These are phyloP conservation scores for Colletes collaris DNA, from an alignment of 2,888 invertebrate genomes.

Conservation along the genomic window DNA sequence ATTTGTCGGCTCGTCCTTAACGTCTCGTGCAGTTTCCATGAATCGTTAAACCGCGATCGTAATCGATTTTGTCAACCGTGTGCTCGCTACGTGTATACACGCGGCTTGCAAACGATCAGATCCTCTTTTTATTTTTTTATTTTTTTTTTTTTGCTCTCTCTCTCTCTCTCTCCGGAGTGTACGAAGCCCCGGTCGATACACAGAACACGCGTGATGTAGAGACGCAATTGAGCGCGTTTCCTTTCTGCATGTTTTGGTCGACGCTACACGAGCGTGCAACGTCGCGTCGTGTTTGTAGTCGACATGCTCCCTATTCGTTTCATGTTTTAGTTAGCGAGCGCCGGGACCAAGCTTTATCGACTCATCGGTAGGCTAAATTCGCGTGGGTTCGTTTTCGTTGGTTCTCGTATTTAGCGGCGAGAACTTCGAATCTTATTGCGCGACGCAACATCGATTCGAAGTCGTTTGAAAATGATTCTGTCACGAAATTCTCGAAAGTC, in stretches of 20 bases:
- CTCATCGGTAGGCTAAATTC: neutral
- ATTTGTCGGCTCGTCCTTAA: neutral
- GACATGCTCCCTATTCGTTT: neutral
- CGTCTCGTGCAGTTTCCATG: neutral
- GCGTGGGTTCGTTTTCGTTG: neutral
- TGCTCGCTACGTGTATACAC: slow-evolving; percentile 5
- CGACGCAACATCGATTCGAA: no score
- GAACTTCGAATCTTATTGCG: no score
- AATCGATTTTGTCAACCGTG: slow-evolving; percentile 4
- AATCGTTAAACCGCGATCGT: neutral
- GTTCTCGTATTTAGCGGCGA: no score
- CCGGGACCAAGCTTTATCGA: slow-evolving; percentile 10
- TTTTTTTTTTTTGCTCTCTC: no score
- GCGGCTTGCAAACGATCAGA: neutral
- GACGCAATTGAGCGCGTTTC: neutral
- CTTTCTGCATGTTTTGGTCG: slow-evolving; percentile 9
- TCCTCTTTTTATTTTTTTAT: neutral
- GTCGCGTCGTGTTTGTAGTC: neutral
- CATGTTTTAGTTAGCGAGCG: slow-evolving; percentile 17
- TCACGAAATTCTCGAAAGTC: no score
- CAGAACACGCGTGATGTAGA: neutral
- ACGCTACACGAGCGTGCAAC: neutral
- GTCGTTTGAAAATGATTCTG: no score
- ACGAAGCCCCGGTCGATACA: slow-evolving; percentile 20
- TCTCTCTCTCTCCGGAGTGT: neutral